Conservation (phyloP, 2,113 vertebrate genomes). For the Entelurus aequoreus region DNA sequence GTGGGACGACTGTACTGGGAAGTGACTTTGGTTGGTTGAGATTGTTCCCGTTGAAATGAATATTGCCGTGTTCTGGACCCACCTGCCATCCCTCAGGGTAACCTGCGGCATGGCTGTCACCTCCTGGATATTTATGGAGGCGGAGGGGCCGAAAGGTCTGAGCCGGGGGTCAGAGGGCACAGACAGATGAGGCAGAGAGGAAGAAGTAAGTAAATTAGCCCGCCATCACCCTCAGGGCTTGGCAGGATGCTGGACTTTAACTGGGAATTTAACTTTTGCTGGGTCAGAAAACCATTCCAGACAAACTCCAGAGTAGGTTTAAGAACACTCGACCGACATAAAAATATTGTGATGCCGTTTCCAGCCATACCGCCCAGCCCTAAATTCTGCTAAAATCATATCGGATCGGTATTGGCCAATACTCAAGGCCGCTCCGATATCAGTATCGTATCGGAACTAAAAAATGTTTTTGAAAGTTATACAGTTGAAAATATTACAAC, state of each 20-base stretch:
- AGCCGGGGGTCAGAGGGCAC: conserved; percentile 36
- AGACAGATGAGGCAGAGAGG: conserved; percentile 39
- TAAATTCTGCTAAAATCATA: too few species aligned
- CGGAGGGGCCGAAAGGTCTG: conserved; percentile 29
- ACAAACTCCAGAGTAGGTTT: background rate
- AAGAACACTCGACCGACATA: too few species aligned
- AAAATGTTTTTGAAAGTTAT: too few species aligned
- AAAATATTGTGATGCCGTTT: too few species aligned
- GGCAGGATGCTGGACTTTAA: conserved; percentile 21
- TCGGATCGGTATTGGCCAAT: too few species aligned
- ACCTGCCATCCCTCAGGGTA: conserved; percentile 17
- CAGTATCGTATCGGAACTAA: too few species aligned
- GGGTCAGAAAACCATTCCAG: background rate
- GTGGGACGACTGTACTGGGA: background rate
- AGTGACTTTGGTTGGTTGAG: background rate
- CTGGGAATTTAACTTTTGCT: too few species aligned
- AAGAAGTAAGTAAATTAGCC: conserved; percentile 30
- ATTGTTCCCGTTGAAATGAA: background rate
- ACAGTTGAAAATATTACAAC: too few species aligned
- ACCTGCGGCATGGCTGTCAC: conserved; percentile 25
- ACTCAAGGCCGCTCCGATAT: too few species aligned
- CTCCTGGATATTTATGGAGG: conserved; percentile 4
- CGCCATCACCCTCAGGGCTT: conserved; percentile 28
- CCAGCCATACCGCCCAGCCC: too few species aligned
- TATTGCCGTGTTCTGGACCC: conserved; percentile 1